Conservation (phyloP, 2,113 vertebrate species). For the Passer domesticus region DNA sequence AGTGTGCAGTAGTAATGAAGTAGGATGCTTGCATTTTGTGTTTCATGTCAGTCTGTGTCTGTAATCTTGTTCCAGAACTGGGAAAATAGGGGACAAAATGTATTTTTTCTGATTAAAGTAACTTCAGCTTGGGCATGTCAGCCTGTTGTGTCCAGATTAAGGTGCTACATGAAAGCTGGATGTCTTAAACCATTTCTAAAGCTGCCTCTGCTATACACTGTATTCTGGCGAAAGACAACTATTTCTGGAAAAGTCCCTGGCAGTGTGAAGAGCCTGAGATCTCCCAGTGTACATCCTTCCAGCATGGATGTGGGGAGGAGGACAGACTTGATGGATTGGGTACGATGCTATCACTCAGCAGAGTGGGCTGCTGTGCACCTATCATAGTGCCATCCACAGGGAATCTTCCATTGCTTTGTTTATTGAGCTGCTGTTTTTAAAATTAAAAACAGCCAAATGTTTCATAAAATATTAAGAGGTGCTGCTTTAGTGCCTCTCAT, state of each 20-base stretch:
- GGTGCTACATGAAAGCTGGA: background rate
- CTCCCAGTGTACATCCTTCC: background rate
- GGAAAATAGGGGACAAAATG: background rate
- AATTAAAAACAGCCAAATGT: constrained; percentile 45
- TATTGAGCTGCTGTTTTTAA: constrained; percentile 37
- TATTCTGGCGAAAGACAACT: background rate
- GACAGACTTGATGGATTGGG: background rate
- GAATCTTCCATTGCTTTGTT: background rate
- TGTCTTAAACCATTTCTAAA: background rate
- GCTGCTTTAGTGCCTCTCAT: constrained; percentile 15
- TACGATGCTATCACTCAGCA: background rate
- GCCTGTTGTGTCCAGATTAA: background rate
- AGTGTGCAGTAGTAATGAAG: background rate
- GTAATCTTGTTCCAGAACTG: background rate
- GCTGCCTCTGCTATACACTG: background rate
- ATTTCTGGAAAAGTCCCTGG: background rate
- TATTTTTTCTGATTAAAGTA: background rate
- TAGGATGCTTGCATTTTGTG: background rate
- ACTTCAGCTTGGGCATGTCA: background rate
- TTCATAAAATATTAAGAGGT: constrained; percentile 53
- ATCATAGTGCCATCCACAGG: background rate
- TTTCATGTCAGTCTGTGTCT: background rate
- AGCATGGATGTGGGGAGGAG: background rate
- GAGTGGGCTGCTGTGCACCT: background rate
- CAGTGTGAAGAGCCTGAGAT: background rate